Evolutionary conservation across 2,113 vertebrate genomes (phyloP), one percentile per base, ranked within the genome.

Genomic region (Colius striatus): DNA sequence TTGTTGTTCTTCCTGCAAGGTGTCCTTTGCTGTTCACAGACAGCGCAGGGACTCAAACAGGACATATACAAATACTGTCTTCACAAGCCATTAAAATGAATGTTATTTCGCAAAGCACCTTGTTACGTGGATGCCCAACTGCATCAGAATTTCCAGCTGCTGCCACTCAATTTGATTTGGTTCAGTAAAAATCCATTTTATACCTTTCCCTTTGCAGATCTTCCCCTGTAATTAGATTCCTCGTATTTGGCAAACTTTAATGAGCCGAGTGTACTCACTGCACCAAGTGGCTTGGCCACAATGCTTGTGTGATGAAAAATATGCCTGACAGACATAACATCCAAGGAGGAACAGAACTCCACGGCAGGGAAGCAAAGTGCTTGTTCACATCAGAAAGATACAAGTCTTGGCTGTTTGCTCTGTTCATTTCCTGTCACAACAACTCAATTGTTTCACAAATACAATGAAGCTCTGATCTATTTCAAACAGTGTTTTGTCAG

Each of bases 381-480:
- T 87, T 51, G n/a, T 75, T 95, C 87, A 48, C 61, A 68, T 57
- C 72, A 80, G 62, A 85, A 71, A 92, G 50, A 92, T 19, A 88
- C 34, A 80, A 93, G 68, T 63, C 63, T 74, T 67, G 92, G 73
- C 88, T 84, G 45, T 61, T 81, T 89, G 74, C 83, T 96, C 88
- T 58, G 83, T 72, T 94, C 83, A 77, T 81, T 96, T 96, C 96
- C 94, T 93, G 38, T 77, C 6, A 8, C 93, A 93, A 95, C 80
- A 76, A 68, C 66, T 76, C 77, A 38, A 90, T 96, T 96, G 94
- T 96, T 95, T 93, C 80, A 72, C 65, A 93, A 92, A 90, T 19
- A 95, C 94, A 97, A 94, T 94, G 83, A 93, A 78, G 82, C 90
- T 96, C 94, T 94, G 88, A 92, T 93, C 90, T 87, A 90, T 58